Percentiles rank a stretch among this genome's conserved stretches.
Evolutionary conservation across 92 coral and sea anemone species (phyloP).

Genomic region (Epizoanthus fatuus): DNA sequence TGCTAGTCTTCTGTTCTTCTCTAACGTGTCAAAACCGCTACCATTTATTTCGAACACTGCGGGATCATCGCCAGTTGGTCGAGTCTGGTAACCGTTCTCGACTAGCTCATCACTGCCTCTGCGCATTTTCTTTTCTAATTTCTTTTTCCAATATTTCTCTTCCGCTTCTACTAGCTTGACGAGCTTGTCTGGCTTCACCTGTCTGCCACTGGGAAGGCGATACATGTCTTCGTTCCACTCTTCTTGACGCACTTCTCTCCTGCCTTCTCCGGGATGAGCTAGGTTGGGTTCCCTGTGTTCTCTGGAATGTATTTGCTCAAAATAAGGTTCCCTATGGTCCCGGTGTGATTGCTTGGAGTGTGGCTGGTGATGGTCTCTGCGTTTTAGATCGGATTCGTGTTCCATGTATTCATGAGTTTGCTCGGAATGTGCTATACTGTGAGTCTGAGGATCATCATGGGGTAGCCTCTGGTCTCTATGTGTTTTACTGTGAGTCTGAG

Average conservation of each 20-base stretch:
- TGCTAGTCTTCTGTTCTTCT: constrained; percentile 38
- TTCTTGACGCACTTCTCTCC: background rate
- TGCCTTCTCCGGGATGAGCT: constrained; percentile 14
- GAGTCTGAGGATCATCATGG: background rate
- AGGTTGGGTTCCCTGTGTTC: background rate
- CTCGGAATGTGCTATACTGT: background rate
- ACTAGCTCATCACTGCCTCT: constrained; percentile 16
- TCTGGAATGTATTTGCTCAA: background rate
- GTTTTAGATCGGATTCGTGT: background rate
- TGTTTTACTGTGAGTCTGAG: background rate
- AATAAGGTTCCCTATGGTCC: background rate
- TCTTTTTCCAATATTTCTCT: constrained; percentile 63
- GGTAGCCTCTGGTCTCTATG: background rate
- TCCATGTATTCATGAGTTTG: background rate
- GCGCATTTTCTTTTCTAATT: constrained; percentile 28
- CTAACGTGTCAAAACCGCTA: constrained; percentile 15
- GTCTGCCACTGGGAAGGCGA: constrained; percentile 44
- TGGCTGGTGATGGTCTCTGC: background rate
- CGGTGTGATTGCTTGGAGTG: background rate
- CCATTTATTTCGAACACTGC: background rate
- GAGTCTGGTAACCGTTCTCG: constrained; percentile 13
- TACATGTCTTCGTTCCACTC: constrained; percentile 38
- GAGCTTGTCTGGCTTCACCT: constrained; percentile 44
- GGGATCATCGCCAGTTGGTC: background rate
- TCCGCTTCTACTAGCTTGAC: constrained; percentile 56